Evolutionary conservation across 2,797 vertebrate genomes (phyloP).

Genomic region (Chelmon rostratus): DNA sequence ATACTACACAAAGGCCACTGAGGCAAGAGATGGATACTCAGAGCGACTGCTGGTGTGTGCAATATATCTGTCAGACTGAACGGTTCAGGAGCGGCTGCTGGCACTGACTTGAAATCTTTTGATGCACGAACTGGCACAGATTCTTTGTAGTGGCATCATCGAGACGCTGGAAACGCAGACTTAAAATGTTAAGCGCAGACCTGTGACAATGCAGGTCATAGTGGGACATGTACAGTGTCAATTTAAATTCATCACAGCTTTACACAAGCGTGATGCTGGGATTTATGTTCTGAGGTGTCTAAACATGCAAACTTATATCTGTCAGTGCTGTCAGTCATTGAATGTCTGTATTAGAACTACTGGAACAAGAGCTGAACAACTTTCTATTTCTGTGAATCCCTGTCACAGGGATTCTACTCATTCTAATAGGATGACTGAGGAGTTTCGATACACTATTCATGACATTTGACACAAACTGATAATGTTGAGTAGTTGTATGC

Average conservation of each 20-base stretch:
- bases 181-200: constrained; percentile 29
- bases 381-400: not conserved
- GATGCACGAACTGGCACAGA: constrained; percentile 31
- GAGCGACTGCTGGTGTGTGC: constrained; percentile 33
- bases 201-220: not conserved
- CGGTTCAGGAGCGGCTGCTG: constrained; percentile 31
- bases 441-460: too few relatives aligned
- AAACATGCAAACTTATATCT: not conserved
- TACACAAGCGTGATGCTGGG: not conserved
- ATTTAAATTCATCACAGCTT: not conserved
- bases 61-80: constrained; percentile 49
- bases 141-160: constrained; percentile 18
- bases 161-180: constrained; percentile 27
- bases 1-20: constrained; percentile 38
- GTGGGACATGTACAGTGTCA: not conserved
- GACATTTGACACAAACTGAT: too few relatives aligned
- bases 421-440: too few relatives aligned
- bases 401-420: not conserved
- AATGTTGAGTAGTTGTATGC: too few relatives aligned
- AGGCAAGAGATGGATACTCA: constrained; percentile 39
- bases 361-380: not conserved
- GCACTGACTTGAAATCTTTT: constrained; percentile 32
- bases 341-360: not conserved
- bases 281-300: not conserved
- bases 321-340: not conserved